Evolutionary conservation across 2,888 invertebrate species (phyloP), one percentile per base, ranked within the genome.

Genomic region (Pseudanteris insignis): DNA sequence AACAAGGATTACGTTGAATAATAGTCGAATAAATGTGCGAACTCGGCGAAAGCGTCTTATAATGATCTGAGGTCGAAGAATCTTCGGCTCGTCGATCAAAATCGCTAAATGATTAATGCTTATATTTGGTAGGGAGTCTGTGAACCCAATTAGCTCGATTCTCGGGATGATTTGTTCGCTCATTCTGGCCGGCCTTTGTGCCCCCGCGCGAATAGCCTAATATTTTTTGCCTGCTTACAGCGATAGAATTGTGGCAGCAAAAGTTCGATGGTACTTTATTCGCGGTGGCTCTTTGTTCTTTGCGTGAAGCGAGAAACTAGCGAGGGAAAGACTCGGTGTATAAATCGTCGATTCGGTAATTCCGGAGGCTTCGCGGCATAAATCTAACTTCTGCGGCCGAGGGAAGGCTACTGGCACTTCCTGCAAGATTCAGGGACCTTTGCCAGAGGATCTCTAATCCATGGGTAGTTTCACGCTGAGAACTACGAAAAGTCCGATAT

Each of bases 341-440:
- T 76, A 77, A 78, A 78, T 77, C 69, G 69, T 69, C 71, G 67
- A 75, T 77, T 75, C 72, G 69, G 73, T 76, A 75, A 76, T 78
- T 77, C 73, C 72, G 66, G 69, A 65, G 71, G 72, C 72, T 72
- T 67, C 70, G 67, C 63, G 67, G 72, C 72, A 77, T 78, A 77
- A 78, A 78, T 78, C 74, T 72, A 76, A 77, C 73, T 76, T 75
- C 65, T 69, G 72, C 70, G 71, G 71, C 70, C 66, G 67, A 68
- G 70, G 71, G 66, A 67, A 67, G 71, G 66, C 70, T 63, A 58
- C 63, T 65, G 57, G 68, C 67, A 67, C 63, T 66, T 67, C 66
- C 71, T 71, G 64, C 69, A 73, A 77, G 75, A 78, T 75, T 75
- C 77, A 74, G 71, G 70, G 74, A 78, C 75, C 74, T 72, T 73